A percentile compares a stretch with the other conserved stretches of the same genome.
Evolutionary conservation across 2,888 invertebrate genomes (phyloP).

Genomic region (Lymantria dispar): DNA sequence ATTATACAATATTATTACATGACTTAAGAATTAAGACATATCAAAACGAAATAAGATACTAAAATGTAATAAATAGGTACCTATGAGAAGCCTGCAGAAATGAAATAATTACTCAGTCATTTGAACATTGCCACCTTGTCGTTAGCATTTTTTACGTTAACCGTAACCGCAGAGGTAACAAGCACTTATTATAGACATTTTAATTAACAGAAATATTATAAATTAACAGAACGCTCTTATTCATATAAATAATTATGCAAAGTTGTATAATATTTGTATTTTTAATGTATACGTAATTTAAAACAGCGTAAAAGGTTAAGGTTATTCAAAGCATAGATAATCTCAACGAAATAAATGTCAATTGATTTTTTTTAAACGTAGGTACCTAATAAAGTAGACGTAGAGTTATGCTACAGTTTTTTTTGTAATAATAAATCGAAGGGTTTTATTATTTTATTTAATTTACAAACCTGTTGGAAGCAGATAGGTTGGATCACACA

Average conservation of each 20-base stretch:
- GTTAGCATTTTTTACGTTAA: slow-evolving; percentile 7
- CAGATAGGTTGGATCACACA: slow-evolving; percentile 67
- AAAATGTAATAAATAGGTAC: background rate
- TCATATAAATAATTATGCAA: background rate
- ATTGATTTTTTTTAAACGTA: background rate
- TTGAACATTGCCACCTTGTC: background rate
- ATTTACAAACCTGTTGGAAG: slow-evolving; percentile 59
- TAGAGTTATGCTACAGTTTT: background rate
- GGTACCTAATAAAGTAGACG: too few relatives aligned
- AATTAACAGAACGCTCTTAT: background rate
- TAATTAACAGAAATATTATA: slow-evolving; percentile 3
- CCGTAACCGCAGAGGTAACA: slow-evolving; percentile 19
- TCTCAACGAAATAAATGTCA: background rate
- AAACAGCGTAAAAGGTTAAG: background rate
- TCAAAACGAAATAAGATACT: background rate
- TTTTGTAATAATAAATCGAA: background rate
- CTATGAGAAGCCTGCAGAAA: background rate
- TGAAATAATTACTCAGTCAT: background rate
- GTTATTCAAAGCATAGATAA: too few relatives aligned
- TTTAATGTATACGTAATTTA: background rate
- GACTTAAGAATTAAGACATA: background rate
- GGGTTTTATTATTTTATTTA: background rate
- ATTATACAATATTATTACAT: too few relatives aligned
- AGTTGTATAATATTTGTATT: too few relatives aligned
- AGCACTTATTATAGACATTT: slow-evolving; percentile 6